Evolutionary conservation across 2,888 invertebrate species (phyloP).

Genomic region (Nycteola revayana): DNA sequence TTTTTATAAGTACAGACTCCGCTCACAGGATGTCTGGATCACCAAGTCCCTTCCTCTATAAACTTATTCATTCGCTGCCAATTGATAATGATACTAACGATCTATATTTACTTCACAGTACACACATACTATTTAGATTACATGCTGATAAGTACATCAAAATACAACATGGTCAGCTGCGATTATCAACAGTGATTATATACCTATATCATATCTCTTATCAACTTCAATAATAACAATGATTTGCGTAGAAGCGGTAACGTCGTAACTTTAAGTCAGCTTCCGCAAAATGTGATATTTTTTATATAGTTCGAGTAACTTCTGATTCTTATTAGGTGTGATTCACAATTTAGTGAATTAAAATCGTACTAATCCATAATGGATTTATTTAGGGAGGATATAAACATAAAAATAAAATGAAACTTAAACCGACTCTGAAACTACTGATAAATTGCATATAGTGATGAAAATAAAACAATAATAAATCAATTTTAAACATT

Average conservation of each 20-base stretch:
- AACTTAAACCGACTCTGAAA: too few species aligned
- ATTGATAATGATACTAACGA: slow-evolving; percentile 14
- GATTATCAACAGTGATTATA: slow-evolving; percentile 37
- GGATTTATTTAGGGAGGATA: too few species aligned
- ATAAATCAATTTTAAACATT: too few species aligned
- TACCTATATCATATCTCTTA: slow-evolving; percentile 35
- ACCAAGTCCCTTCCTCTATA: slow-evolving; percentile 47
- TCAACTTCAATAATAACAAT: slow-evolving; percentile 32
- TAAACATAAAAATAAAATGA: too few species aligned
- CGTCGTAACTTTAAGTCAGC: too few species aligned
- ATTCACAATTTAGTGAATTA: too few species aligned
- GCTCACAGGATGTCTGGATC: slow-evolving; percentile 54
- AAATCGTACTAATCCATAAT: too few species aligned
- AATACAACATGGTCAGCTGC: slow-evolving; percentile 31
- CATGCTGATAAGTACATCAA: slow-evolving; percentile 13
- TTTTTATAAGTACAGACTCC: slow-evolving; percentile 30
- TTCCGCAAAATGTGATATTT: too few species aligned
- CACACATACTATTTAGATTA: background rate
- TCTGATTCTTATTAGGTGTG: too few species aligned
- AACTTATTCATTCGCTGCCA: slow-evolving; percentile 34
- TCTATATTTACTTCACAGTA: slow-evolving; percentile 16
- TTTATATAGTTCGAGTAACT: too few species aligned
- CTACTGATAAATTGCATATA: too few species aligned
- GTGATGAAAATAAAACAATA: too few species aligned
- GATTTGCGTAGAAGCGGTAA: slow-evolving; percentile 9